phyloP scores from a whole-genome alignment of 2,113 vertebrate species.

The Phalacrocorax aristotelis region DNA sequence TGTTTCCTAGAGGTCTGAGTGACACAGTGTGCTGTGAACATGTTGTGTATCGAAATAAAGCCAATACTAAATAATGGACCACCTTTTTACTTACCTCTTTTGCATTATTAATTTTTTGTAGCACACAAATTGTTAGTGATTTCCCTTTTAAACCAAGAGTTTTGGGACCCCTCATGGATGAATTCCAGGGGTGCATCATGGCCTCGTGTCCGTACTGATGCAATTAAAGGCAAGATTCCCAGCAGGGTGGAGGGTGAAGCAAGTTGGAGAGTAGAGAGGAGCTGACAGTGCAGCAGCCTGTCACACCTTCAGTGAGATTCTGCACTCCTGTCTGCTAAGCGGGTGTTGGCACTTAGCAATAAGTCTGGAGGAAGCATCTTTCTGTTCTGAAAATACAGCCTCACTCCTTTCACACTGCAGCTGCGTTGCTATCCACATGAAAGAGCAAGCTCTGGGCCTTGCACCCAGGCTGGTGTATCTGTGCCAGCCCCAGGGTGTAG shows the following conservation, averaged over 20 bases:
- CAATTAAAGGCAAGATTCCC: neutral
- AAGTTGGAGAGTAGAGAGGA: neutral
- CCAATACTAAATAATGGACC: constrained; percentile 15
- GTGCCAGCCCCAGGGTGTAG: neutral
- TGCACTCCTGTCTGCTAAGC: neutral
- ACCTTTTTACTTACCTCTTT: constrained; percentile 3
- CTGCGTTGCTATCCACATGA: accelerated
- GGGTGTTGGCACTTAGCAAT: neutral
- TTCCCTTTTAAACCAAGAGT: neutral
- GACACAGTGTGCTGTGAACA: neutral
- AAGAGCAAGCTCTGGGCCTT: neutral
- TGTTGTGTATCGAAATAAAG: constrained; percentile 9
- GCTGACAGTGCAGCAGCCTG: neutral
- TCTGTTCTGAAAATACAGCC: neutral
- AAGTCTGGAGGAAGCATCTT: neutral
- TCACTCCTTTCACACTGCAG: neutral
- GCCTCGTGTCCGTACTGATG: neutral
- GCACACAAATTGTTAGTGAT: neutral
- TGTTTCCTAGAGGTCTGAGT: neutral
- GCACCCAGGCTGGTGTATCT: too few relatives aligned
- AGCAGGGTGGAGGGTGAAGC: neutral
- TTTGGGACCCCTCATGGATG: neutral
- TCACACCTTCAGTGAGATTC: neutral
- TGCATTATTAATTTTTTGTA: neutral
- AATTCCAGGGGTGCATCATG: neutral